Conservation (phyloP, 2,113 vertebrate genomes). For the Oreochromis tanganicae region DNA sequence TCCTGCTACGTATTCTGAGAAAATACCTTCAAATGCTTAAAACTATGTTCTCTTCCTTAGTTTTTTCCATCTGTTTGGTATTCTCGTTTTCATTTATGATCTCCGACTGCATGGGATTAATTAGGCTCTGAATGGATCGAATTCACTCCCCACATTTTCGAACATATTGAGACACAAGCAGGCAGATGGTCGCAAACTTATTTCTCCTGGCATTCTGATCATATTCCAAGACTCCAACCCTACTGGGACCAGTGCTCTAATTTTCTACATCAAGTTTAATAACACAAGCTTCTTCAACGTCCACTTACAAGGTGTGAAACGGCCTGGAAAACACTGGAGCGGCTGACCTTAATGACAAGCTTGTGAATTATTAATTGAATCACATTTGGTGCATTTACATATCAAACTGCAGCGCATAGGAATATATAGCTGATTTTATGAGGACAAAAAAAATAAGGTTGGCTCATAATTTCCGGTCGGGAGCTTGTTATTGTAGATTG, state of each 20-base stretch:
- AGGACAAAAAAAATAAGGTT: background rate
- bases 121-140: background rate
- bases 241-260: conserved; percentile 47
- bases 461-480: background rate
- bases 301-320: conserved; percentile 41
- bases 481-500: background rate
- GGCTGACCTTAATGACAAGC: conserved; percentile 13
- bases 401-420: background rate
- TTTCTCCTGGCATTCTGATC: conserved; percentile 45
- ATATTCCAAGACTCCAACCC: conserved; percentile 38
- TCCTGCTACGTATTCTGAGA: background rate
- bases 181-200: conserved; percentile 55
- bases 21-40: background rate
- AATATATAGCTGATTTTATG: background rate
- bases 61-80: background rate
- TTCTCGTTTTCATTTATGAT: background rate
- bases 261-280: conserved; percentile 34
- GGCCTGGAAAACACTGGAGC: conserved; percentile 6
- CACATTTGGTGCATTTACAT: conserved; percentile 27
- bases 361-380: conserved; percentile 44
- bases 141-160: background rate
- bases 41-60: background rate
- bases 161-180: conserved; percentile 36
- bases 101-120: background rate
- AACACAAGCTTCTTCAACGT: conserved; percentile 11